Percentiles rank a stretch among this genome's conserved stretches.
Evolutionary conservation across 1,140 invertebrate species (phyloP).

Genomic region (Drosophila pseudoobscura): DNA sequence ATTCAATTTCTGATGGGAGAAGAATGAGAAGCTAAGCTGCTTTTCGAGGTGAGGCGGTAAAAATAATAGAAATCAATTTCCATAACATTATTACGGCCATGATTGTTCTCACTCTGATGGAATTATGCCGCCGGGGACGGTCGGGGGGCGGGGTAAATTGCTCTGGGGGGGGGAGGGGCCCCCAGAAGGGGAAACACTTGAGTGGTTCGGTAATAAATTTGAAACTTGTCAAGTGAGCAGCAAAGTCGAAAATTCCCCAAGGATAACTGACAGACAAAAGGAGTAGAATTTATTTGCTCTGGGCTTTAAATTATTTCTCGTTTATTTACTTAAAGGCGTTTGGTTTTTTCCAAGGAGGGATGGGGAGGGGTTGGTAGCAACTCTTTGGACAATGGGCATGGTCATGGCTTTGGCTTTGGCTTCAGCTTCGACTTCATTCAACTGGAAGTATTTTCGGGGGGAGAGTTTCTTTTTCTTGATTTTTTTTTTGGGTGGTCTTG

Average conservation of each 20-base stretch:
- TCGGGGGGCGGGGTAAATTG: too few species aligned
- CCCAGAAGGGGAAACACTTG: conserved; percentile 15
- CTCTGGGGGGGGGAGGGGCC: neutral
- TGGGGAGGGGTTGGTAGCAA: neutral
- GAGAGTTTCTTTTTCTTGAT: conserved; percentile 1
- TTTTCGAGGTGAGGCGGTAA: conserved; percentile 11
- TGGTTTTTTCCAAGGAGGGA: neutral
- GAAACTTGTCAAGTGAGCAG: conserved; percentile 25
- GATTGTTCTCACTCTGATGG: conserved; percentile 34
- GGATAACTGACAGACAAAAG: conserved; percentile 26
- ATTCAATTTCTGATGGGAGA: conserved; percentile 26
- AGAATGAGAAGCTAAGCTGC: conserved; percentile 22
- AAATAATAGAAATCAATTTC: conserved; percentile 36
- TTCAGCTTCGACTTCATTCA: conserved; percentile 8
- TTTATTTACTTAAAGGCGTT: conserved; percentile 48
- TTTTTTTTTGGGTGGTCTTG: neutral
- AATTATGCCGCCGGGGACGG: conserved; percentile 10
- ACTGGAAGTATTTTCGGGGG: conserved; percentile 19
- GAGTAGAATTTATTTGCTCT: conserved; percentile 41
- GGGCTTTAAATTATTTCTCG: conserved; percentile 42
- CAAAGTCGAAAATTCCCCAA: conserved; percentile 22
- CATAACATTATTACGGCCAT: conserved; percentile 23
- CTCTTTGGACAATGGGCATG: conserved; percentile 8
- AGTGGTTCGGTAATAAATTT: conserved; percentile 38
- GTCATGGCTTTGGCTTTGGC: conserved; percentile 14